Conservation (phyloP, 2,113 vertebrate genomes). For the Anas platyrhynchos region DNA sequence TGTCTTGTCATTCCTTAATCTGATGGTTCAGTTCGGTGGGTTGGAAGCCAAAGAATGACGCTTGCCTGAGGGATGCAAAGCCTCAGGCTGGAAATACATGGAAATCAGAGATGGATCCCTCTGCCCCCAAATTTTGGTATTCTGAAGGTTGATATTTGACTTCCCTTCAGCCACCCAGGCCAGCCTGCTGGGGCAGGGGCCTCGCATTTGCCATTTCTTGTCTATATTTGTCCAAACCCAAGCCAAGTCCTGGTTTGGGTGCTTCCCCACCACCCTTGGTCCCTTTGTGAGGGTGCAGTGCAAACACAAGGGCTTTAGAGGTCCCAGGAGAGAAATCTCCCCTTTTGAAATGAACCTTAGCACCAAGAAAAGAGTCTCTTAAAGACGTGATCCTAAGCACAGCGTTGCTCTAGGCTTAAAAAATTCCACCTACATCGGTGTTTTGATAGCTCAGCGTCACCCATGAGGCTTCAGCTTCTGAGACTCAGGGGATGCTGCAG, state of each 20-base stretch:
- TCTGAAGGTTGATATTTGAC: slow-evolving; percentile 44
- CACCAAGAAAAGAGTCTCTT: slow-evolving; percentile 45
- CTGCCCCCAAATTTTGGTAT: not conserved
- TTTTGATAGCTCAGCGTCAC: not conserved
- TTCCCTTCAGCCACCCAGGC: slow-evolving; percentile 33
- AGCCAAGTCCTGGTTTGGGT: not conserved
- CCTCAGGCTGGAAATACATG: not conserved
- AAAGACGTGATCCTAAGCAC: not conserved
- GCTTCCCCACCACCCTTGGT: not conserved
- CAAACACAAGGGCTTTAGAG: slow-evolving; percentile 66
- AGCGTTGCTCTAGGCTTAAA: not conserved
- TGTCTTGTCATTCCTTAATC: not conserved
- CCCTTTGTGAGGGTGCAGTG: slow-evolving; percentile 11
- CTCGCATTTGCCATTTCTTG: slow-evolving; percentile 47
- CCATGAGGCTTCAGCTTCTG: not conserved
- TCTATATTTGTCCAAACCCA: not conserved
- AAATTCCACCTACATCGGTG: accelerated
- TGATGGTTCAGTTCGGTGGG: not conserved
- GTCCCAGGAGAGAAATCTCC: slow-evolving; percentile 50
- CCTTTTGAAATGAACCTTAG: slow-evolving; percentile 53
- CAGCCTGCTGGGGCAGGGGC: slow-evolving; percentile 13
- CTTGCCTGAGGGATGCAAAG: not conserved
- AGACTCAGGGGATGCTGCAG: not conserved
- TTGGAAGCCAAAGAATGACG: not conserved
- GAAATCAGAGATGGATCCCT: not conserved